Evolutionary conservation across 2,888 invertebrate genomes (phyloP).

Genomic region (Nymphalis urticae): DNA sequence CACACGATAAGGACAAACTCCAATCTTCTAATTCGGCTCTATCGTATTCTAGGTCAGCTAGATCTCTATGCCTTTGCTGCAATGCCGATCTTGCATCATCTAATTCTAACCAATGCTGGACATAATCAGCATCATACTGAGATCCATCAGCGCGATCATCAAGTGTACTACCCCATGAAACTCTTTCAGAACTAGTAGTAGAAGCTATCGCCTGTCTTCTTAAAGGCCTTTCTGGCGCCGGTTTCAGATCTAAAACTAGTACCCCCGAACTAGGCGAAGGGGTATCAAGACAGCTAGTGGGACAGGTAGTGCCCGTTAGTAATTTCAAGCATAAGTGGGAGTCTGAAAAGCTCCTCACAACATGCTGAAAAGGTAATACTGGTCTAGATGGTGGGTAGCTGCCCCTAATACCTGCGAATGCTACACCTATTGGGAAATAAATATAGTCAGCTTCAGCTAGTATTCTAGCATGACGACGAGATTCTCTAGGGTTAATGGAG

Average conservation of each 20-base stretch:
- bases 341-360: conserved; percentile 88
- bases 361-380: conserved; percentile 86
- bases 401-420: conserved; percentile 84
- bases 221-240: conserved; percentile 80
- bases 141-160: conserved; percentile 82
- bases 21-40: conserved; percentile 89
- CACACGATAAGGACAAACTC: conserved; percentile 87
- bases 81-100: conserved; percentile 86
- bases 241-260: conserved; percentile 82
- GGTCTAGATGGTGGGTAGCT: conserved; percentile 87
- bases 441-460: conserved; percentile 85
- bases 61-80: conserved; percentile 85
- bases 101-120: conserved; percentile 88
- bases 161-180: conserved; percentile 82
- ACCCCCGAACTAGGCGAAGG: conserved; percentile 84
- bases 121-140: conserved; percentile 86
- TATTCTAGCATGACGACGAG: conserved; percentile 79
- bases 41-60: conserved; percentile 87
- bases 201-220: conserved; percentile 81
- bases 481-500: conserved; percentile 74
- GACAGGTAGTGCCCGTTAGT: conserved; percentile 82
- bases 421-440: conserved; percentile 85
- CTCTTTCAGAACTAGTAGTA: conserved; percentile 73
- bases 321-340: conserved; percentile 87
- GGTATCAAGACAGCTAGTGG: conserved; percentile 78